Evolutionary conservation across 2,797 vertebrate genomes (phyloP).

Genomic region (Notolabrus celidotus): DNA sequence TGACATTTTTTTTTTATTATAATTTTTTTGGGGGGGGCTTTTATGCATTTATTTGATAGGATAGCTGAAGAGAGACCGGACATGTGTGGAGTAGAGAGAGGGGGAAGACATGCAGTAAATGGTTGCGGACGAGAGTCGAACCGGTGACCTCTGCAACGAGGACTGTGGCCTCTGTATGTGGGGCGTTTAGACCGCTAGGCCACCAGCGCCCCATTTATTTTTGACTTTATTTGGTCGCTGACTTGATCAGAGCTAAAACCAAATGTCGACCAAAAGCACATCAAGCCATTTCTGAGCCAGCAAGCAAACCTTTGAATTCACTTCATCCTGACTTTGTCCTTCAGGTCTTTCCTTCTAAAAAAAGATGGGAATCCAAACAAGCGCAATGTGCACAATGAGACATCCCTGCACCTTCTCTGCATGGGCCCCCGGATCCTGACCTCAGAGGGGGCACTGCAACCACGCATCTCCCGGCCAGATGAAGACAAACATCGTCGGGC

Average conservation of each 20-base stretch:
- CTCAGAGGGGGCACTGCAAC: conserved; percentile 92
- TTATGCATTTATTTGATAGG: too few relatives aligned
- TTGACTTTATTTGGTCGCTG: neutral
- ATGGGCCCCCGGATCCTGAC: conserved; percentile 97
- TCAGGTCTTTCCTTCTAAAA: conserved; percentile 94
- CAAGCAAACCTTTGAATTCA: neutral
- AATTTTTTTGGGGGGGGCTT: too few relatives aligned
- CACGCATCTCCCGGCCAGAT: conserved; percentile 89
- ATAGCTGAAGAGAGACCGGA: too few relatives aligned
- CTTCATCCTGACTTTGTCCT: conserved; percentile 15
- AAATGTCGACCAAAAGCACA: too few relatives aligned
- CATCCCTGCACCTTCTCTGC: conserved; percentile 96
- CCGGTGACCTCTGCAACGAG: too few relatives aligned
- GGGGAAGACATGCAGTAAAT: too few relatives aligned
- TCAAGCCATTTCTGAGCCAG: neutral
- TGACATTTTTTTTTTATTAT: neutral
- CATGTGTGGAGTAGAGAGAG: too few relatives aligned
- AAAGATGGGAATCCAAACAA: conserved; percentile 99
- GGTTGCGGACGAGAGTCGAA: too few relatives aligned
- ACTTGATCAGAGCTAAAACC: too few relatives aligned
- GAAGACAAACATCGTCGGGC: conserved; percentile 93
- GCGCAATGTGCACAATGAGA: conserved; percentile 97
- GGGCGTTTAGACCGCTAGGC: too few relatives aligned
- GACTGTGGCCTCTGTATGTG: too few relatives aligned
- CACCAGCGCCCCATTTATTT: too few relatives aligned